These are phyloP conservation scores for Ptychobarbus kaznakovi DNA, from an alignment of 2,797 vertebrate species.

Conservation along the genomic window DNA sequence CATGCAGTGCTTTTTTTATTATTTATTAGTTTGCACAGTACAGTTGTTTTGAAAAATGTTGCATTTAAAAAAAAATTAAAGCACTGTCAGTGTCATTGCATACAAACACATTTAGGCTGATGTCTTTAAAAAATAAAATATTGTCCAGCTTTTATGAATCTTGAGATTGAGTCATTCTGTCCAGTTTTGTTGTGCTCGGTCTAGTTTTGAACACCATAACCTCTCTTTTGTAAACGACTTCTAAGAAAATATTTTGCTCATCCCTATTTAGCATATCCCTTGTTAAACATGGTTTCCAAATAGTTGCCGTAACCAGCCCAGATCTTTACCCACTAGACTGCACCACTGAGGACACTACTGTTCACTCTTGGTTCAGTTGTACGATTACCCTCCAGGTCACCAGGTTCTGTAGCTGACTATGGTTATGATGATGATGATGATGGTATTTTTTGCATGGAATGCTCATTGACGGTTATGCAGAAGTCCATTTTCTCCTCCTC, in stretches of 20 bases:
- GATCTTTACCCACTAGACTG: conserved; percentile 21
- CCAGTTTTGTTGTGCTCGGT: background rate
- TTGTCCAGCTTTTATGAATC: background rate
- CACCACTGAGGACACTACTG: conserved; percentile 62
- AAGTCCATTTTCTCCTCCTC: conserved; percentile 57
- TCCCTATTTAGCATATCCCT: background rate
- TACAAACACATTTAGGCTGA: background rate
- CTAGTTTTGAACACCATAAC: background rate
- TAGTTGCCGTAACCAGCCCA: background rate
- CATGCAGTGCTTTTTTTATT: background rate
- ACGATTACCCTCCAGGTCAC: conserved; percentile 75
- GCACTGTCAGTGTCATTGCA: fast-evolving
- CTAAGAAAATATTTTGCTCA: background rate
- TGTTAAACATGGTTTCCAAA: background rate
- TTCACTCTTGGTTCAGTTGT: conserved; percentile 78
- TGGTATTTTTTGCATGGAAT: conserved; percentile 85
- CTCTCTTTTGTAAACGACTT: background rate
- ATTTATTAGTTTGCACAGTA: background rate
- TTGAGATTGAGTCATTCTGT: background rate
- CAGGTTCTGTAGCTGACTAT: conserved; percentile 71
- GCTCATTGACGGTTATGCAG: conserved; percentile 78
- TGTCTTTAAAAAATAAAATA: background rate
- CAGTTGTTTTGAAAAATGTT: background rate
- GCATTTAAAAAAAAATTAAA: background rate
- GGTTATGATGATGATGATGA: conserved; percentile 66